Evolutionary conservation across 2,113 vertebrate species (phyloP), one percentile per base, ranked within the genome.

Genomic region (Tympanuchus pallidicinctus): DNA sequence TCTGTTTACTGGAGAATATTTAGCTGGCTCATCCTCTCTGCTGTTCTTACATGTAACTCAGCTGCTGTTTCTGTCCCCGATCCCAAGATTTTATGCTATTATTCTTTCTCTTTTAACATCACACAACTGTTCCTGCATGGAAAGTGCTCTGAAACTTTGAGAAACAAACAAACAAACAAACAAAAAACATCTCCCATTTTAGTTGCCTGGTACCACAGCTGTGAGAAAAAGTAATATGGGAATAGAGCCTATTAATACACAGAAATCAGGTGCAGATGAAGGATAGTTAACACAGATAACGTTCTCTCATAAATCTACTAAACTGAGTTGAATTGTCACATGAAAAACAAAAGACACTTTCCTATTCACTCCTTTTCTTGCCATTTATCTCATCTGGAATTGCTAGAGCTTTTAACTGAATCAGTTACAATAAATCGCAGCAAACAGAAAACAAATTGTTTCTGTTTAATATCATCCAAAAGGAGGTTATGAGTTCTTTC

Each of bases 191-290:
- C 32, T 77, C 56, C 19, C 38, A 38, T 72, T 90, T 88, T 10
- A 56, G 22, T 50, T 79, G 66, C 30, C 77, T 92, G 59, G n/a
- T 69, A 38, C 6, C 89, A 59, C 70, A 95, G 81, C 81, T 95
- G 71, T 42, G 48, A 87, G 67, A 8, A 79, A 28, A 52, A 61
- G 38, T 5, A 74, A 48, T 47, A 65, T 42, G 50, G 72, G 85
- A 95, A 50, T 48, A 21, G 48, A n/a, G 61, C 42, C 76, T 78
- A 61, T 43, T 87, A 86, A 69, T 86, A 18, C 32, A 82, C 57
- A 36, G 54, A 90, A 15, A 6, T 3, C 7, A 7, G 57, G 48
- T 66, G 59, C 63, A 86, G 83, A 82, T 85, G 89, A 65, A 52
- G 24, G 6, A 45, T 6, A 4, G 40, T 22, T n/a, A 79, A 57